Conservation (phyloP, 2,113 vertebrate genomes). For the Hippoglossus stenolepis region DNA sequence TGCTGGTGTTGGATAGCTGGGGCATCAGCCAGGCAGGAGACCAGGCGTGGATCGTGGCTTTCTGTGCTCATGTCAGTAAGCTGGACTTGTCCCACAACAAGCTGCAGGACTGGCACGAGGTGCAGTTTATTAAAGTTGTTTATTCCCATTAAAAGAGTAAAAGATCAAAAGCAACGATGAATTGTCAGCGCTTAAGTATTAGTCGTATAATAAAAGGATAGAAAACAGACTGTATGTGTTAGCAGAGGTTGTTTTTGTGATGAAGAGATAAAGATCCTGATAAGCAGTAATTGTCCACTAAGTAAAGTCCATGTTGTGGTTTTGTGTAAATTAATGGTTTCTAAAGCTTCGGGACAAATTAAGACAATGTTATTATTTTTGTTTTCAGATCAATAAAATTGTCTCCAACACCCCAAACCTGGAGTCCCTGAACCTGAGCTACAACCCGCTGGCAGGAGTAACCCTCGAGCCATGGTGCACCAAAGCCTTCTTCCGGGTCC, state of each 20-base stretch:
- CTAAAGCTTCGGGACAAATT: neutral
- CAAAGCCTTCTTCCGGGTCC: conserved; percentile 90
- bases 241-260: no score
- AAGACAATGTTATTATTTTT: neutral
- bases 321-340: neutral
- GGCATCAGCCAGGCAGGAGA: conserved; percentile 94
- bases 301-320: neutral
- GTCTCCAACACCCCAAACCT: conserved; percentile 97
- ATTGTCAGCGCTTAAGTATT: no score
- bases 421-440: conserved; percentile 98
- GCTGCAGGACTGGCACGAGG: conserved; percentile 96
- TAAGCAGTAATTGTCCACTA: no score
- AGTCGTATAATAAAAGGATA: neutral
- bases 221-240: no score
- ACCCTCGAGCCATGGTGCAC: conserved; percentile 87
- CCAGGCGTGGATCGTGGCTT: conserved; percentile 92
- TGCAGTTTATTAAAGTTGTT: conserved; percentile 52
- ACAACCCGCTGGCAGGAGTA: conserved; percentile 92
- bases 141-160: neutral
- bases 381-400: conserved; percentile 94
- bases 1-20: conserved; percentile 93
- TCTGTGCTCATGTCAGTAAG: conserved; percentile 95
- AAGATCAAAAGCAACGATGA: neutral
- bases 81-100: conserved; percentile 97
- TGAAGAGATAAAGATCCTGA: no score